phyloP scores from a whole-genome alignment of 2,113 vertebrate species.

The Haemorhous mexicanus region DNA sequence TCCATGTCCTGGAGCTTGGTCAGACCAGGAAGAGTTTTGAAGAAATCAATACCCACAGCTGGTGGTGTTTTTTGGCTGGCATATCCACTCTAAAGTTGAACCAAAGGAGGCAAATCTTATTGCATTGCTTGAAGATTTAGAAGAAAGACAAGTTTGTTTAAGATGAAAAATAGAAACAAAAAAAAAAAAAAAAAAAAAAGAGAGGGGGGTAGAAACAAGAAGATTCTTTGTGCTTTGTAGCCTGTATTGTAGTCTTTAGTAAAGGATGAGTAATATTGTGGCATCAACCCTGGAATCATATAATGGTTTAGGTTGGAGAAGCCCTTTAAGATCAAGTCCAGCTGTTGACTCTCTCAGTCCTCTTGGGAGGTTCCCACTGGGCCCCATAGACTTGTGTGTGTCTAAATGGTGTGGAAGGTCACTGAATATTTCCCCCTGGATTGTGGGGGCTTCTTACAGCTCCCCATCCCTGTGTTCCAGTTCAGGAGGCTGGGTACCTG shows the following conservation, averaged over 20 bases:
- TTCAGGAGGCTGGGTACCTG: background rate
- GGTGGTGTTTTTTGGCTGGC: background rate
- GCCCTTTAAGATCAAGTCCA: background rate
- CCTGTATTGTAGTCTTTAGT: background rate
- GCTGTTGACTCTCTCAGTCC: background rate
- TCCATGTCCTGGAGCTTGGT: background rate
- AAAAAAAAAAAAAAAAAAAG: background rate
- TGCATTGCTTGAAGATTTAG: background rate
- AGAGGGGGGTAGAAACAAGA: background rate
- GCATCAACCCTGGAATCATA: background rate
- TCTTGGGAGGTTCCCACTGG: background rate
- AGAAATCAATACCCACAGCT: background rate
- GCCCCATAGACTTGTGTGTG: too few species aligned
- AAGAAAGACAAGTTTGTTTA: background rate
- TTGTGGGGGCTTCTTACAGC: background rate
- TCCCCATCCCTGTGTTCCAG: background rate
- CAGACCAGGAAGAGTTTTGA: background rate
- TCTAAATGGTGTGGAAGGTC: background rate
- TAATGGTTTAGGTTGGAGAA: background rate
- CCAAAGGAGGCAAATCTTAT: background rate
- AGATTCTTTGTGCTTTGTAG: background rate
- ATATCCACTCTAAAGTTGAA: background rate
- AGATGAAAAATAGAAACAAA: background rate
- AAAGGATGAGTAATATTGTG: background rate
- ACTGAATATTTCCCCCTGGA: too few species aligned